Evolutionary conservation across 1,140 invertebrate species (phyloP).

Genomic region (Drosophila albomicans): DNA sequence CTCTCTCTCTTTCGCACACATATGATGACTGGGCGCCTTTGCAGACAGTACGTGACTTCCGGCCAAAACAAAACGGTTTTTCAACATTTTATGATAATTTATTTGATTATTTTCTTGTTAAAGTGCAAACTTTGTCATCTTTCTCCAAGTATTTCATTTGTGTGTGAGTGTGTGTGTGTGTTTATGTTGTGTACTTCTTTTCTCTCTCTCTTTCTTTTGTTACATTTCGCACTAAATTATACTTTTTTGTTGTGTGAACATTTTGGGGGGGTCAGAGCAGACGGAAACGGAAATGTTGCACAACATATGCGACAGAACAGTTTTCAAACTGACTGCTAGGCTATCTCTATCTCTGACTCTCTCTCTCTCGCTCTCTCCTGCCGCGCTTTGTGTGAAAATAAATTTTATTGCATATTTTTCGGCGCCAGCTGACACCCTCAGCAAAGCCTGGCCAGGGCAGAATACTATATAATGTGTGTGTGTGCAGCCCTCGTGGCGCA

Average conservation of each 20-base stretch:
- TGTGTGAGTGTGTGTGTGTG: neutral
- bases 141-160: slow-evolving; percentile 16
- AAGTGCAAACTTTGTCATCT: slow-evolving; percentile 80
- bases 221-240: slow-evolving; percentile 35
- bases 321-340: slow-evolving; percentile 17
- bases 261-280: slow-evolving; percentile 36
- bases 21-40: slow-evolving; percentile 40
- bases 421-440: slow-evolving; percentile 65
- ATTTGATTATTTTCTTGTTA: slow-evolving; percentile 84
- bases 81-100: slow-evolving; percentile 82
- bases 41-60: slow-evolving; percentile 83
- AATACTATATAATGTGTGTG: slow-evolving; percentile 24
- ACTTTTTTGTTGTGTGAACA: slow-evolving; percentile 17
- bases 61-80: slow-evolving; percentile 81
- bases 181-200: neutral
- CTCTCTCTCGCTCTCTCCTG: neutral
- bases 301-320: slow-evolving; percentile 73
- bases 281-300: slow-evolving; percentile 81
- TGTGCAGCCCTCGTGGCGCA: slow-evolving; percentile 23
- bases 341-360: slow-evolving; percentile 1
- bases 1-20: neutral
- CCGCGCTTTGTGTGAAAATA: slow-evolving; percentile 60
- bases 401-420: slow-evolving; percentile 82
- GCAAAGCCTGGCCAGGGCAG: slow-evolving; percentile 1
- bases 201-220: slow-evolving; percentile 4